A percentile compares a stretch with the other conserved stretches of the same genome.
Evolutionary conservation across 2,888 invertebrate genomes (phyloP).

Genomic region (Xestia xanthographa): DNA sequence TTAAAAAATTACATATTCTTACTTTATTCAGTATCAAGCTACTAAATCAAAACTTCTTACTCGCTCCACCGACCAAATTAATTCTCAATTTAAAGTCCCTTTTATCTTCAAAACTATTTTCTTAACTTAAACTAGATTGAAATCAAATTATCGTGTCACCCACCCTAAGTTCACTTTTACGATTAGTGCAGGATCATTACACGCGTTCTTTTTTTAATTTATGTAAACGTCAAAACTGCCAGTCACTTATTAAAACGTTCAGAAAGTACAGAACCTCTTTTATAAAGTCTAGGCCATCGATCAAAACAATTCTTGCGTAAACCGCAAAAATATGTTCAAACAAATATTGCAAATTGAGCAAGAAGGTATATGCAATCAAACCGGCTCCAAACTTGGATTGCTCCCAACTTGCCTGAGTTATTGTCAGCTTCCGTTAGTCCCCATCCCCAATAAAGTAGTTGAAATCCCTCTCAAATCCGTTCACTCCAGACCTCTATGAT

Average conservation of each 20-base stretch:
- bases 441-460: conserved; percentile 75
- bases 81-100: conserved; percentile 8
- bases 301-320: conserved; percentile 31
- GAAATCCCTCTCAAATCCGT: conserved; percentile 72
- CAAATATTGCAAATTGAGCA: conserved; percentile 67
- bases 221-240: neutral
- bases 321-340: conserved; percentile 56
- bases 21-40: neutral
- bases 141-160: conserved; percentile 18
- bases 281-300: conserved; percentile 31
- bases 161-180: neutral
- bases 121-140: conserved; percentile 18
- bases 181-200: conserved; percentile 43
- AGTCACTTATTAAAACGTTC: conserved; percentile 12
- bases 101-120: conserved; percentile 3
- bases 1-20: no score
- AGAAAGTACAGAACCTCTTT: neutral
- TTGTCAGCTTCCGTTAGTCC: conserved; percentile 63
- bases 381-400: conserved; percentile 73
- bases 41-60: conserved; percentile 8
- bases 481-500: conserved; percentile 72
- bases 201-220: conserved; percentile 22
- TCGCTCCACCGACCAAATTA: neutral
- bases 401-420: conserved; percentile 77
- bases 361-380: conserved; percentile 75